A percentile compares a stretch with the other conserved stretches of the same genome.
phyloP scores from a whole-genome alignment of 2,888 invertebrate species.

The Frankliniella fusca region DNA sequence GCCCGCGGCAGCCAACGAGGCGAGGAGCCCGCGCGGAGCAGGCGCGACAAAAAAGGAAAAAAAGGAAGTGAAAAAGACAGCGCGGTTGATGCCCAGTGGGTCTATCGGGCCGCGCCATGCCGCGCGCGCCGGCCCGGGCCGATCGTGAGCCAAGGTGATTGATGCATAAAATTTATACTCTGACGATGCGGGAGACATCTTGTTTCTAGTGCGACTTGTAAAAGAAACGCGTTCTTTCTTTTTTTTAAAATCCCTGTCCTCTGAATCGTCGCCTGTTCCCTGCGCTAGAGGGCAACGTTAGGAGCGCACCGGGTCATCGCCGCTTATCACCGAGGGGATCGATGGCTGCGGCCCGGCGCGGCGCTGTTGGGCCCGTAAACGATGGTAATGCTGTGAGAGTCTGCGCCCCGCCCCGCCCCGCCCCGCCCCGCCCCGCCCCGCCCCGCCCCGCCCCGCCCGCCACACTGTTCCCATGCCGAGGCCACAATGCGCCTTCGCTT shows the following conservation, averaged over 20 bases:
- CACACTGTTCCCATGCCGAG: background rate
- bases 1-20: background rate
- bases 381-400: background rate
- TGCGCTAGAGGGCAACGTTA: background rate
- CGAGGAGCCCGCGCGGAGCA: background rate
- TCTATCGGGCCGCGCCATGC: too few relatives aligned
- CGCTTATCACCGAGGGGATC: too few relatives aligned
- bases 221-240: too few relatives aligned
- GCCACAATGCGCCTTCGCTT: background rate
- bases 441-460: background rate
- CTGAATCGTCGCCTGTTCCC: too few relatives aligned
- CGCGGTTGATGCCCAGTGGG: too few relatives aligned
- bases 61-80: too few relatives aligned
- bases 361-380: background rate
- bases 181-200: too few relatives aligned
- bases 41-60: background rate
- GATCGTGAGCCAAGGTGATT: too few relatives aligned
- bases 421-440: background rate
- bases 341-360: background rate
- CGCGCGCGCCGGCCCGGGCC: too few relatives aligned
- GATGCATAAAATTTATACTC: too few relatives aligned
- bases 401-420: background rate
- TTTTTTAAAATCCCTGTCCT: too few relatives aligned
- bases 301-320: background rate
- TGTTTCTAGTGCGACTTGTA: too few relatives aligned